Percentiles rank a stretch among this genome's conserved stretches.
Evolutionary conservation across 2,113 vertebrate species (phyloP).

Genomic region (Recurvirostra avosetta): DNA sequence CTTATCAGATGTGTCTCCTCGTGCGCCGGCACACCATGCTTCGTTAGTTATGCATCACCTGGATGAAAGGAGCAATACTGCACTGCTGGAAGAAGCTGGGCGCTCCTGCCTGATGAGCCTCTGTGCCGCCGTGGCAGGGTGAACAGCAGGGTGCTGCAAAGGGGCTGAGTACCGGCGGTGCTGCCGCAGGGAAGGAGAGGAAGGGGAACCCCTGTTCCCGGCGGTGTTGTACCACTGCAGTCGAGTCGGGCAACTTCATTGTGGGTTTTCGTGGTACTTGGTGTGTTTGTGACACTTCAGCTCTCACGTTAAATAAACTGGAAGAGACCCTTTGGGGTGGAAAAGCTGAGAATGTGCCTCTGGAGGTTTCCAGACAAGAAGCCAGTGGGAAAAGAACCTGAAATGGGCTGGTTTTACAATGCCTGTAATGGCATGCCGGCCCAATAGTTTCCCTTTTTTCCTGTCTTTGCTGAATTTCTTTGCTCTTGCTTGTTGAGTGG

Average conservation of each 20-base stretch:
- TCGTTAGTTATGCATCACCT: too few relatives aligned
- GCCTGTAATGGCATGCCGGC: not conserved
- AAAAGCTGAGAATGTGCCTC: not conserved
- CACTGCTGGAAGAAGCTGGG: too few relatives aligned
- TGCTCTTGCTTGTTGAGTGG: not conserved
- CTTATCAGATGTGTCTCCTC: too few relatives aligned
- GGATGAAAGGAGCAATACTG: too few relatives aligned
- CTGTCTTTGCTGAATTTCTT: not conserved
- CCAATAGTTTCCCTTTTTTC: not conserved
- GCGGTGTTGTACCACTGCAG: rapidly evolving
- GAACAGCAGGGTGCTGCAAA: too few relatives aligned
- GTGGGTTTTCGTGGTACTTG: too few relatives aligned
- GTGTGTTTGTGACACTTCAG: not conserved
- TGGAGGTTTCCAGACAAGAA: not conserved
- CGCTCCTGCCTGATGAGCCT: too few relatives aligned
- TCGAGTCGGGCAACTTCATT: rapidly evolving
- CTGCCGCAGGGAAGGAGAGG: not conserved
- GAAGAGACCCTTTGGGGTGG: not conserved
- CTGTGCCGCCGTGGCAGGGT: not conserved
- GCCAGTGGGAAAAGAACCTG: not conserved
- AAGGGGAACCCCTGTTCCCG: not conserved
- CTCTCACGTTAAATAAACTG: not conserved
- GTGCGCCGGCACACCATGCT: too few relatives aligned
- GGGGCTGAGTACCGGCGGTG: not conserved
- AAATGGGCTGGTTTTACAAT: not conserved